Evolutionary conservation across 2,797 vertebrate genomes (phyloP), one percentile per base, ranked within the genome.

Genomic region (Pseudochromis fuscus): DNA sequence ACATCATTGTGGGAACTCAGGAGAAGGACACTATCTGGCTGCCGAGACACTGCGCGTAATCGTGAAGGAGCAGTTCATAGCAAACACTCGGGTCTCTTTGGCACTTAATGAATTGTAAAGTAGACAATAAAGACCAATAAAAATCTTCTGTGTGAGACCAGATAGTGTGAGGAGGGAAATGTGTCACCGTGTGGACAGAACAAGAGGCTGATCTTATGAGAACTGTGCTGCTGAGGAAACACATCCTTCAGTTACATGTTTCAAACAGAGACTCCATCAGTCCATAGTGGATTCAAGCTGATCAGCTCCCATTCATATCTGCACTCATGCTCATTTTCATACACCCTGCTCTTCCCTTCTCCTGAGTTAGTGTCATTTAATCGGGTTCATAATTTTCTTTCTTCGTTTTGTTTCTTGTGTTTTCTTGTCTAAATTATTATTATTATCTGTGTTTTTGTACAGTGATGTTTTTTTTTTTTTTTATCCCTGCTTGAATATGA

Each of bases 1-100:
- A 89, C 79, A 83, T 82, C 82, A 83, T 75, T 79, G 79, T 83
- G 72, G 83, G 86, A 80, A 79, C 73, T 81, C 68, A 53, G 57
- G 65, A 89, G 86, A 84, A 73, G 79, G 78, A 72, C 79, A 58
- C 59, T 1, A 52, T 75, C 62, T 31, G 53, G 79, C 71, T 19
- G 31, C 71, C 19, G 64, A 67, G 67, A 70, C 79, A 77, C 69
- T 51, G 59, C 52, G 65, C 51, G 74, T 74, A 68, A 80, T 84
- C 77, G 79, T 85, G 65, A 82, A 77, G 74, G 38, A 81, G 53
- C 71, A 66, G 66, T 72, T 85, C 72, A 70, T 72, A 68, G 74
- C 64, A 64, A 56, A 60, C 79, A 70, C 75, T 69, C 19, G 57
- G 72, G 77, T 81, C 59, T 74, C 73, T 33, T 28, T 83, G 66